A percentile compares a stretch with the other conserved stretches of the same genome.
phyloP scores from a whole-genome alignment of 2,888 invertebrate genomes.

The Megamerina dolium region DNA sequence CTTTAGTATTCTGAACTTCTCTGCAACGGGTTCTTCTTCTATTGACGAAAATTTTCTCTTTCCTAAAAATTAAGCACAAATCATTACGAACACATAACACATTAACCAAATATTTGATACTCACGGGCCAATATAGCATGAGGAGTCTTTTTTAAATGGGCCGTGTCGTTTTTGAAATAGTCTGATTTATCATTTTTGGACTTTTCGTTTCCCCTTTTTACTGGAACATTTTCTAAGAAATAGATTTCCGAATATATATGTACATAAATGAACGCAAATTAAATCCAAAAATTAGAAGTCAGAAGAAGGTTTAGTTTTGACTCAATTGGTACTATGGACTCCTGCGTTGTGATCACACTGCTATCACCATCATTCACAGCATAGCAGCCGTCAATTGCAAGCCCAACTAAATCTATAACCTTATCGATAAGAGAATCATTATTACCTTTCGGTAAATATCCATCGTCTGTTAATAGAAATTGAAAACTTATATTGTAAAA shows the following conservation, averaged over 20 bases:
- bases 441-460: neutral
- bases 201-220: neutral
- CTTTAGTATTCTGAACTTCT: neutral
- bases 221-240: too few species aligned
- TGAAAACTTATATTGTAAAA: neutral
- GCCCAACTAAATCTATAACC: neutral
- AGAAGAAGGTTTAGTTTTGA: neutral
- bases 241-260: too few species aligned
- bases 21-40: neutral
- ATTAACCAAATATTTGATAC: too few species aligned
- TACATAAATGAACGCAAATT: too few species aligned
- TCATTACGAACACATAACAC: too few species aligned
- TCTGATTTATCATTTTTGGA: neutral
- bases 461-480: neutral
- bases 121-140: neutral
- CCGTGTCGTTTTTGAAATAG: neutral
- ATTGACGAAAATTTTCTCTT: too few species aligned
- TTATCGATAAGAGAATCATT: neutral
- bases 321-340: neutral
- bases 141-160: neutral
- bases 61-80: too few species aligned
- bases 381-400: neutral
- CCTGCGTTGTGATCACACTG: too few species aligned
- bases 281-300: too few species aligned
- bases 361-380: neutral